Base-by-base conservation (phyloP, 1,140 invertebrate species). In the Trichogramma pretiosum region DNA sequence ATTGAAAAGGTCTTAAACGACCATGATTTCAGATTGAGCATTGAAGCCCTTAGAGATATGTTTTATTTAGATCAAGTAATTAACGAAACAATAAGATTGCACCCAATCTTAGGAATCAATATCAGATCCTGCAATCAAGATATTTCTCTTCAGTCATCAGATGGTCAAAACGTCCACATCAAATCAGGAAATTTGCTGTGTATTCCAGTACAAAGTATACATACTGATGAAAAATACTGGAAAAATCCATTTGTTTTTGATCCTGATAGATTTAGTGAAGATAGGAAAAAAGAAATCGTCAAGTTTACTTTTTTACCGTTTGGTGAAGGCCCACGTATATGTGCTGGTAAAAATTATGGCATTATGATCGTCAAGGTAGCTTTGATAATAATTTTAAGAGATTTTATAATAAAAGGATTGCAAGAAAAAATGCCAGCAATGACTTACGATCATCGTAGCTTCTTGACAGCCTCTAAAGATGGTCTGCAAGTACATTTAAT, bases 161-260 rank as follows among this genome's bases (percentile, higher is more conserved):
- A 60, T 46, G 51, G 48, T 13, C 10, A 56, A 5, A 33, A 38
- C 5, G 42, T 33, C 21, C 9, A 32, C 5, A 30, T 59, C 3
- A 44, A 53, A 41, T 48, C 54, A 2, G 68, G 64, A 5, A 62
- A 61, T 8, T 39, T 38, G 3, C 44, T 74, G 9, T 44, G 55
- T 5, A 60, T 77, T 21, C 64, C 70, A 1, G 46, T 67, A 2
- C 36, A 58, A 39, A 56, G 53, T 10, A 33, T 74, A 11, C 73
- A 75, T 28, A 56, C 56, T 16, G 74, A 83, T 55, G 61, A 71
- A 3, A 51, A 74, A 17, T 64, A 72, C 41, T 85, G 72, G 61
- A 64, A 72, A 8, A 65, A 84, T 32, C 82, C 84, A 3, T 71
- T 80, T 10, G 57, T 58, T 10, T 87, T 83, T n/a, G n/a, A n/a